These are phyloP conservation scores for Poeciliopsis turneri DNA, from an alignment of 2,797 vertebrate genomes.

Conservation along the genomic window DNA sequence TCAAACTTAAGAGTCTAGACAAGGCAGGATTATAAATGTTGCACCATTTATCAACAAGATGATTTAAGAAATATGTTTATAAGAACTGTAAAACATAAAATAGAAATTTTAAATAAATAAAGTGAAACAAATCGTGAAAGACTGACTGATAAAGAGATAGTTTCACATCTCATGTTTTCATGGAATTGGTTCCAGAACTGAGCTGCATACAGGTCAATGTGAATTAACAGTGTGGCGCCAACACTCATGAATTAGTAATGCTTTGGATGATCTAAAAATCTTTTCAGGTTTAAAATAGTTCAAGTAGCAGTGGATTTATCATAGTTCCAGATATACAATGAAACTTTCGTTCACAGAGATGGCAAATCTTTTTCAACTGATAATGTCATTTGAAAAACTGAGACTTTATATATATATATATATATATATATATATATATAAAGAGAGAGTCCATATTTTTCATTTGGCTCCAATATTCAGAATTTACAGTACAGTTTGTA, in stretches of 20 bases:
- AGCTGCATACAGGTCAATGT: not conserved
- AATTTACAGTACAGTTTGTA: not conserved
- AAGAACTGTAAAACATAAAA: no score
- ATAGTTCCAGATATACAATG: not conserved
- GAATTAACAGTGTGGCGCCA: no score
- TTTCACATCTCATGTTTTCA: not conserved
- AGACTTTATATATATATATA: not conserved
- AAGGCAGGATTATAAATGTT: not conserved
- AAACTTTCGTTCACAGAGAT: no score
- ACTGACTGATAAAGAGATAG: no score
- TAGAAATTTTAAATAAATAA: no score
- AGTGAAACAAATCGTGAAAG: no score
- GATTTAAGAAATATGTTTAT: not conserved
- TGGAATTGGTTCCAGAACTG: not conserved
- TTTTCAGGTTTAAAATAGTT: not conserved
- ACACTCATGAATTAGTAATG: no score
- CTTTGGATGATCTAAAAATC: not conserved
- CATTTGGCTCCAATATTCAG: not conserved
- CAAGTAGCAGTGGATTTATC: not conserved
- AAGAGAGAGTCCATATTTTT: not conserved
- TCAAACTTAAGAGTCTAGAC: not conserved
- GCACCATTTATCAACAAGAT: not conserved
- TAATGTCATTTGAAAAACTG: no score
- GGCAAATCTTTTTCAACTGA: no score
- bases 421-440: not conserved